These are phyloP conservation scores for Dipodomys ordii DNA, from an alignment of 2,113 vertebrate genomes.

Conservation along the genomic window DNA sequence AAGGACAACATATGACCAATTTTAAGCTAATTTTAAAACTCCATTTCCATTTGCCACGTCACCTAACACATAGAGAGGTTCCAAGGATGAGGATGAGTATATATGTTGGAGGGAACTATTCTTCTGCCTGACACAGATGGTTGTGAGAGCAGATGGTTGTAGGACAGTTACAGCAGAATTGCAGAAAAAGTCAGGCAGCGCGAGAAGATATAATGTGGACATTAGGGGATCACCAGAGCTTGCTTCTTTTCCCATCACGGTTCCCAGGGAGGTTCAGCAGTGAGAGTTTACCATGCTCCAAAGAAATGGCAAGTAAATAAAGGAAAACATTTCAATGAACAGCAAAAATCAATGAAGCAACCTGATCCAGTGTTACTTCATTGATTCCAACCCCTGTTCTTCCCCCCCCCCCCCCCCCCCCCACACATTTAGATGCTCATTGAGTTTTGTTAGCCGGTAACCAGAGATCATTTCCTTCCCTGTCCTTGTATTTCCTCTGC, in stretches of 20 bases:
- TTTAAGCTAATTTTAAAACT: not conserved
- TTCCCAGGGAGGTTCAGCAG: not conserved
- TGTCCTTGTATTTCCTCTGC: not conserved
- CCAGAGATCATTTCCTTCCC: slow-evolving; percentile 27
- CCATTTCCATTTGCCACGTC: not conserved
- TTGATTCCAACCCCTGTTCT: slow-evolving; percentile 40
- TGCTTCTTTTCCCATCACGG: not conserved
- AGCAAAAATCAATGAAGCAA: slow-evolving; percentile 62
- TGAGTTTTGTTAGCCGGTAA: slow-evolving; percentile 35
- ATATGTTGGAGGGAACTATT: not conserved
- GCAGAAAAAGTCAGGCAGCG: not conserved
- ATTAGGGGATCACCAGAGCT: not conserved
- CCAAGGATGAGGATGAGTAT: not conserved
- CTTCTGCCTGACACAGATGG: no score
- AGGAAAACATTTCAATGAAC: slow-evolving; percentile 66
- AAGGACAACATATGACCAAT: not conserved
- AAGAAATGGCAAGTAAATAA: slow-evolving; percentile 62
- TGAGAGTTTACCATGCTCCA: not conserved
- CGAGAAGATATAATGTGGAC: accelerated
- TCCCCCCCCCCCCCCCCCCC: no score
- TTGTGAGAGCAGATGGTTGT: accelerated
- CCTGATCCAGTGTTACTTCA: slow-evolving; percentile 6
- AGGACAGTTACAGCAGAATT: not conserved
- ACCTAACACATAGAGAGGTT: not conserved
- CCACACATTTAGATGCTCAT: not conserved